phyloP scores from a whole-genome alignment of 2,797 vertebrate species.

The Propithecus deckenii region DNA sequence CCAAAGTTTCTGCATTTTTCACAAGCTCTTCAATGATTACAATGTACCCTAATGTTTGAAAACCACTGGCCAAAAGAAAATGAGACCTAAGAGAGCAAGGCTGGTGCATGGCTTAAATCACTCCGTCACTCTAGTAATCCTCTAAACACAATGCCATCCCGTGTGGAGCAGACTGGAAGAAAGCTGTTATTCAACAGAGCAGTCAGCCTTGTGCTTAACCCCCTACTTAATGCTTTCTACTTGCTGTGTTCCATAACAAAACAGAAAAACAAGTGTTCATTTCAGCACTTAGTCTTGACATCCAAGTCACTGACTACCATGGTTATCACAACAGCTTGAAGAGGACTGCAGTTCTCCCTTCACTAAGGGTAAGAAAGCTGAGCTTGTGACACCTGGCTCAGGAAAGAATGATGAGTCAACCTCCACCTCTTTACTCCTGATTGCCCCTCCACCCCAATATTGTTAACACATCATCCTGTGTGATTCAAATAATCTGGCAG shows the following conservation, averaged over 20 bases:
- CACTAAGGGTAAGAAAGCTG: background rate
- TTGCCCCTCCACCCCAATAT: background rate
- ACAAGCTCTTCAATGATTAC: constrained; percentile 30
- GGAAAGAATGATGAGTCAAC: constrained; percentile 45
- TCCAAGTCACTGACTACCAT: background rate
- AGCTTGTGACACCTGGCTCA: background rate
- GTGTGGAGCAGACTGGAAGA: background rate
- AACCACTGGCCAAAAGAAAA: constrained; percentile 39
- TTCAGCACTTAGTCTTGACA: background rate
- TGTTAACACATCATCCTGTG: background rate
- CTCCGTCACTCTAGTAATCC: background rate
- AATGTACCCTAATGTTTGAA: background rate
- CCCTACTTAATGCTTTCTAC: background rate
- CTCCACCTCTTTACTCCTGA: background rate
- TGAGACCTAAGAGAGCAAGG: constrained; percentile 2
- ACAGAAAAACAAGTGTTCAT: background rate
- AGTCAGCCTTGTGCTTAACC: background rate
- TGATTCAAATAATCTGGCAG: constrained; percentile 23
- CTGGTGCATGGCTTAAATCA: background rate
- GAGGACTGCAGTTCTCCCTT: background rate
- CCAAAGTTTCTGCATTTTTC: constrained; percentile 28
- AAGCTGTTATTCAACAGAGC: background rate
- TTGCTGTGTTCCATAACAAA: background rate
- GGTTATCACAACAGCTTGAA: background rate
- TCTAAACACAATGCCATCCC: background rate